These are phyloP conservation scores for Neuroscelio doddi DNA, from an alignment of 2,888 invertebrate genomes.

Conservation along the genomic window DNA sequence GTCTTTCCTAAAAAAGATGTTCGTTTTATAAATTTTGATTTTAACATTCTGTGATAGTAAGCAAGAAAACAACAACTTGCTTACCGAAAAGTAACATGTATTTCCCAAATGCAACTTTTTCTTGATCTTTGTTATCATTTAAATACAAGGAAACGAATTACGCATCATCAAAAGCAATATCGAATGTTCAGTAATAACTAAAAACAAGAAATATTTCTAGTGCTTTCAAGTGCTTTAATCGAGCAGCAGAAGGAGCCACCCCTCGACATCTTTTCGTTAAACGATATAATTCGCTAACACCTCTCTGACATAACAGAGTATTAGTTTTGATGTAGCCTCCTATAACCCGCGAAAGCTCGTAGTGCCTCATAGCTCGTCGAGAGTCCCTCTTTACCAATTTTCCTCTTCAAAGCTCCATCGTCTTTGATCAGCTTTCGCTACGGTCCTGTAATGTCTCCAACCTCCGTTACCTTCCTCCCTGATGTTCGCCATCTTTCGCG, in stretches of 20 bases:
- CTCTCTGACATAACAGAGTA: slow-evolving; percentile 66
- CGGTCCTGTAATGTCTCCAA: slow-evolving; percentile 64
- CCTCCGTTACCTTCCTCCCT: slow-evolving; percentile 33
- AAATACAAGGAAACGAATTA: too few relatives aligned
- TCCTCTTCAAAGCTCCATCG: slow-evolving; percentile 69
- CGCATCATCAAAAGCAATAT: not conserved
- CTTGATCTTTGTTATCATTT: too few relatives aligned
- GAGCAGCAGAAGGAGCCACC: slow-evolving; percentile 28
- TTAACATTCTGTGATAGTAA: too few relatives aligned
- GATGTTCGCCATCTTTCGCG: slow-evolving; percentile 30
- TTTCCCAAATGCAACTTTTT: too few relatives aligned
- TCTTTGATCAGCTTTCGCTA: slow-evolving; percentile 69
- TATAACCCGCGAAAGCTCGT: slow-evolving; percentile 47
- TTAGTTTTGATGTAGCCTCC: slow-evolving; percentile 64
- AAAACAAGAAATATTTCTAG: slow-evolving; percentile 21
- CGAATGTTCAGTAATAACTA: too few relatives aligned
- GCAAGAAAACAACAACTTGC: too few relatives aligned
- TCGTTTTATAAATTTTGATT: too few relatives aligned
- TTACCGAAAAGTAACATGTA: too few relatives aligned
- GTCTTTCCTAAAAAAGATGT: too few relatives aligned
- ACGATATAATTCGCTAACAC: slow-evolving; percentile 65
- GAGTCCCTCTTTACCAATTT: slow-evolving; percentile 69
- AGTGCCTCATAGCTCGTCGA: slow-evolving; percentile 53
- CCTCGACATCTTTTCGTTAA: slow-evolving; percentile 36
- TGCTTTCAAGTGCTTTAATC: slow-evolving; percentile 32